phyloP scores from a whole-genome alignment of 2,797 vertebrate species.

The Sebastolobus altivelis region DNA sequence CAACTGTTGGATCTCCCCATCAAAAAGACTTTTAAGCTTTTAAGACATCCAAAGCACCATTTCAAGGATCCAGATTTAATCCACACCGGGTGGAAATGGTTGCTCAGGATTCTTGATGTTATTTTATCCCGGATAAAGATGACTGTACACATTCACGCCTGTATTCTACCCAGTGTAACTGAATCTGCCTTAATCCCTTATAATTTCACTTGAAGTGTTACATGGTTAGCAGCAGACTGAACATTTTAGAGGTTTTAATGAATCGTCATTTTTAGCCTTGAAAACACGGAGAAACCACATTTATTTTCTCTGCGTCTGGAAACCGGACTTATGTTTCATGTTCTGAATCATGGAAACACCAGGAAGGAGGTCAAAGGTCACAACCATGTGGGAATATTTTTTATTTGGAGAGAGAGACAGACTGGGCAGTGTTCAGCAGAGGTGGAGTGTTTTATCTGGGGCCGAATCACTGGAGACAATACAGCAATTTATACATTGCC shows the following conservation, averaged over 20 bases:
- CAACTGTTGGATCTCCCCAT: constrained; percentile 56
- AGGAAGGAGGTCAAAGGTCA: constrained; percentile 45
- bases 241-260: constrained; percentile 45
- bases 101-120: constrained; percentile 54
- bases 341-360: constrained; percentile 28
- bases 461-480: constrained; percentile 4
- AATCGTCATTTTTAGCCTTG: constrained; percentile 39
- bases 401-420: constrained; percentile 5
- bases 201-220: constrained; percentile 53
- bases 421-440: constrained; percentile 7
- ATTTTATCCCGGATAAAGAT: constrained; percentile 55
- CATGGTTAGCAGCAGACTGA: constrained; percentile 52
- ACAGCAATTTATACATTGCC: neutral
- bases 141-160: constrained; percentile 50
- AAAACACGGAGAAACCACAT: constrained; percentile 23
- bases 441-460: constrained; percentile 17
- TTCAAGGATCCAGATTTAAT: constrained; percentile 69
- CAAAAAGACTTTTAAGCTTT: constrained; percentile 64
- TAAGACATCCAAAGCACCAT: constrained; percentile 68
- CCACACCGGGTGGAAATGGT: constrained; percentile 51
- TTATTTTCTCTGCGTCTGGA: constrained; percentile 27
- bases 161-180: constrained; percentile 32
- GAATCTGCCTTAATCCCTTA: constrained; percentile 18
- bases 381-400: constrained; percentile 19
- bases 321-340: constrained; percentile 6